Base-by-base conservation (phyloP, 2,113 vertebrate species). In the Myiopsitta monachus region DNA sequence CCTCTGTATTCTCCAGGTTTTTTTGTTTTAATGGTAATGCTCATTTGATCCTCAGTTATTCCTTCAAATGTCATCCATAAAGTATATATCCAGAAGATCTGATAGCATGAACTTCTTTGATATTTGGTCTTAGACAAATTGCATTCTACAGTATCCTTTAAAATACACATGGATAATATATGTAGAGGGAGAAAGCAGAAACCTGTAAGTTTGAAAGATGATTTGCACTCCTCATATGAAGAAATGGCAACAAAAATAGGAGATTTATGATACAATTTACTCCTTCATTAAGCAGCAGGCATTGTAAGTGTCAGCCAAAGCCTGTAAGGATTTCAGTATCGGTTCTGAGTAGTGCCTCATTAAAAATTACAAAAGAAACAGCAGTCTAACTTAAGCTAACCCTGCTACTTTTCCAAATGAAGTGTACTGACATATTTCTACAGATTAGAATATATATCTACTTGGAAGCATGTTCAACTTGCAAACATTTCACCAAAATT, bases 361-460 rank as follows among this genome's bases (percentile, higher is more conserved):
- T 95, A 97, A 83, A 97, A 93, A 52, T 95, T 69, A 91, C 73
- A 70, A 94, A 95, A 95, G 87, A 78, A 94, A 76, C 26, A 94
- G 67, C 63, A 87, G 43, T 49, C 76, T 51, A 80, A 90, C 63
- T 84, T 77, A 44, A 88, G 57, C 49, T 92, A 89, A 94, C 82
- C 41, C 52, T 62, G 62, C 22, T 66, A 22, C 62, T 91, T 92
- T 66, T 95, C 57, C 78, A 87, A 69, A 63, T 41, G 47, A 94
- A 76, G 41, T 18, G 64, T 62, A 36, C 36, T 94, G 62, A 61
- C 72, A 64, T 44, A 72, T 66, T 76, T 92, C 66, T 39, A 90
- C 80, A 79, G 86, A 87, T 72, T 69, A 61, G 74, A 70, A 62
- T 61, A 86, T 27, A 9, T 77, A 63, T 79, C 76, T 57, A 24